Evolutionary conservation across 2,113 vertebrate species (phyloP).

Genomic region (Lophochroa leadbeateri): DNA sequence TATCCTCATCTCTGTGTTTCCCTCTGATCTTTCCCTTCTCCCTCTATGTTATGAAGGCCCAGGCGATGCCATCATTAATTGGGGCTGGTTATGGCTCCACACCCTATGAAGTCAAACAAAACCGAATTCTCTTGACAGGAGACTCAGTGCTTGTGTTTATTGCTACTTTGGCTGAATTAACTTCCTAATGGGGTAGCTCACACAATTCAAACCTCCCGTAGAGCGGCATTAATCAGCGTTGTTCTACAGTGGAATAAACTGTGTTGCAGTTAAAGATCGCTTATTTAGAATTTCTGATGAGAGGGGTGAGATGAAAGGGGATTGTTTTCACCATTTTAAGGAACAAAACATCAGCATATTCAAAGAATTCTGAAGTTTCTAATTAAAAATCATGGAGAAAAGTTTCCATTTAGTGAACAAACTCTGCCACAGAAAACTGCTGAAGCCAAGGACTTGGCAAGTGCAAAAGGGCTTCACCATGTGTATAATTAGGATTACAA

Average conservation of each 20-base stretch:
- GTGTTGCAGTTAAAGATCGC: not conserved
- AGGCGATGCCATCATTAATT: rapidly evolving
- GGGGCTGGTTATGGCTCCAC: not conserved
- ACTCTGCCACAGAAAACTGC: not conserved
- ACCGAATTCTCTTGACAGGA: not conserved
- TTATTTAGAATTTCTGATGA: slow-evolving; percentile 31
- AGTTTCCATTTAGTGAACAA: not conserved
- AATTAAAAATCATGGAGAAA: not conserved
- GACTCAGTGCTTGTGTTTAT: not conserved
- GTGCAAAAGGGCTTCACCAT: not conserved
- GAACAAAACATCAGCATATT: not conserved
- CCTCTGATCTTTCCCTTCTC: not conserved
- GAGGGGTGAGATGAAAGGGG: not conserved
- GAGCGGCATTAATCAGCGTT: not conserved
- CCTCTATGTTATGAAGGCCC: not conserved
- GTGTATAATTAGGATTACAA: not conserved
- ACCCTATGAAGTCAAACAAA: not conserved
- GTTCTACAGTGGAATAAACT: not conserved
- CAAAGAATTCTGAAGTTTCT: not conserved
- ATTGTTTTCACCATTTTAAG: not conserved
- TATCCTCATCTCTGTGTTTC: not conserved
- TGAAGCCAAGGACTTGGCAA: not conserved
- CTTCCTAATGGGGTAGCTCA: not conserved
- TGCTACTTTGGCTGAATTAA: not conserved
- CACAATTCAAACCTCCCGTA: not conserved